These are phyloP conservation scores for Calliopsis andreniformis DNA, from an alignment of 1,140 invertebrate species.

Conservation along the genomic window DNA sequence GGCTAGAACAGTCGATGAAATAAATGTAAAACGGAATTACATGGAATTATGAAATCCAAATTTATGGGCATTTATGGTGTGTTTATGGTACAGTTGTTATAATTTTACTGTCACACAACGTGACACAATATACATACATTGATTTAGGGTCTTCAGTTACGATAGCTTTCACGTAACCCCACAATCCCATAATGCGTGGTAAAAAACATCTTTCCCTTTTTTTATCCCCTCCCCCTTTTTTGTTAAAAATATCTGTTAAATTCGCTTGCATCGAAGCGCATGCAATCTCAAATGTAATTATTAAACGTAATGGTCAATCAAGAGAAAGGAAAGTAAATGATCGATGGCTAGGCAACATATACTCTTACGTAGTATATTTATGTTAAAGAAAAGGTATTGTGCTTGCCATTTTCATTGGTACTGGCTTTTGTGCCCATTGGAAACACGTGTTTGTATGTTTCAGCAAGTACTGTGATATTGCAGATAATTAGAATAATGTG, in stretches of 20 bases:
- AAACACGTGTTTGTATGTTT: constrained; percentile 77
- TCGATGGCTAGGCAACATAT: constrained; percentile 49
- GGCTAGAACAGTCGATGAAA: background rate
- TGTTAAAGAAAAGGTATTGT: constrained; percentile 69
- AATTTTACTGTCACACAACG: background rate
- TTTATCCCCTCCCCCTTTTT: no score
- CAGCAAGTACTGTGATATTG: constrained; percentile 82
- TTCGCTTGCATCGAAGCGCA: constrained; percentile 6
- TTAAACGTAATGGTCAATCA: constrained; percentile 12
- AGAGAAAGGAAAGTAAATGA: constrained; percentile 38
- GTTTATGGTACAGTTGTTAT: background rate
- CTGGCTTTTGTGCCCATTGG: constrained; percentile 67
- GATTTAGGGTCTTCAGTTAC: background rate
- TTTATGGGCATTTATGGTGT: constrained; percentile 31
- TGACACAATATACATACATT: constrained; percentile 2
- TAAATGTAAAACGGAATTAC: constrained; percentile 7
- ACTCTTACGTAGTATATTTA: constrained; percentile 37
- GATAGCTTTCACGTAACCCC: background rate
- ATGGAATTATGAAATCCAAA: constrained; percentile 15
- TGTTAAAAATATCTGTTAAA: background rate
- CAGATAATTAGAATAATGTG: constrained; percentile 78
- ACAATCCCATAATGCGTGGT: background rate
- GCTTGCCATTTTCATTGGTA: constrained; percentile 77
- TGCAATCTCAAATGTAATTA: constrained; percentile 11
- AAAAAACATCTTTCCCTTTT: constrained; percentile 5